A percentile compares a stretch with the other conserved stretches of the same genome.
These are phyloP conservation scores for Thalpophila matura DNA, from an alignment of 2,888 invertebrate genomes.

Conservation along the genomic window DNA sequence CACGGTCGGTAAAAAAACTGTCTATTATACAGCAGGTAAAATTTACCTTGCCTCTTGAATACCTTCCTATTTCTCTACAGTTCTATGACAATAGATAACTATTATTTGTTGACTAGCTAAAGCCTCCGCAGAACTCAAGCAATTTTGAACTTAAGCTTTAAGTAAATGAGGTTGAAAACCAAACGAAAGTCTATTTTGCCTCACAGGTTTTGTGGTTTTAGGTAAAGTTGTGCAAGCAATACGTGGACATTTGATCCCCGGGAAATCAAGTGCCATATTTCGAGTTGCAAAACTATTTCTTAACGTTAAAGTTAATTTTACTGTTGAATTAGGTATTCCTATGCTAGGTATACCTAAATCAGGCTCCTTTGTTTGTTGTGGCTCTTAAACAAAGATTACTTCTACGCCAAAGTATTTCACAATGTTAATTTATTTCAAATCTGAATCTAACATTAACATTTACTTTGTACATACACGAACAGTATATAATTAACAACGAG, in stretches of 20 bases:
- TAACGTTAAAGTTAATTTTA: conserved; percentile 6
- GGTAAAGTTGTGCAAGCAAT: conserved; percentile 50
- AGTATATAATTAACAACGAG: conserved; percentile 64
- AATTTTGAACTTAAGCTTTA: conserved; percentile 29
- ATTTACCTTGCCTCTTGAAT: conserved; percentile 76
- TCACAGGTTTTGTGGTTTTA: conserved; percentile 50
- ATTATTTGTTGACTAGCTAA: conserved; percentile 65
- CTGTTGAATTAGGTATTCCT: too few species aligned
- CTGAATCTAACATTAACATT: conserved; percentile 62
- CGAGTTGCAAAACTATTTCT: conserved; percentile 37
- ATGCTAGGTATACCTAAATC: background rate
- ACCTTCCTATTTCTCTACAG: conserved; percentile 69
- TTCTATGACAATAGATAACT: conserved; percentile 70
- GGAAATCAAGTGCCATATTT: conserved; percentile 33
- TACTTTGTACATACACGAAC: conserved; percentile 63
- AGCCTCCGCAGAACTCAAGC: conserved; percentile 41
- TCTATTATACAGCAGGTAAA: conserved; percentile 85
- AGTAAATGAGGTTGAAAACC: conserved; percentile 4
- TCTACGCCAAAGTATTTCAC: conserved; percentile 14
- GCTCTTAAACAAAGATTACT: conserved; percentile 3
- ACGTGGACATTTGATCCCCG: conserved; percentile 41
- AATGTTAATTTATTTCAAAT: conserved; percentile 51
- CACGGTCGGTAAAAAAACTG: conserved; percentile 68
- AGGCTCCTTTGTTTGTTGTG: conserved; percentile 14
- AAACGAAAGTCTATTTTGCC: background rate